Evolutionary conservation across 1,140 invertebrate species (phyloP).

Genomic region (Wiebesia pumilae): DNA sequence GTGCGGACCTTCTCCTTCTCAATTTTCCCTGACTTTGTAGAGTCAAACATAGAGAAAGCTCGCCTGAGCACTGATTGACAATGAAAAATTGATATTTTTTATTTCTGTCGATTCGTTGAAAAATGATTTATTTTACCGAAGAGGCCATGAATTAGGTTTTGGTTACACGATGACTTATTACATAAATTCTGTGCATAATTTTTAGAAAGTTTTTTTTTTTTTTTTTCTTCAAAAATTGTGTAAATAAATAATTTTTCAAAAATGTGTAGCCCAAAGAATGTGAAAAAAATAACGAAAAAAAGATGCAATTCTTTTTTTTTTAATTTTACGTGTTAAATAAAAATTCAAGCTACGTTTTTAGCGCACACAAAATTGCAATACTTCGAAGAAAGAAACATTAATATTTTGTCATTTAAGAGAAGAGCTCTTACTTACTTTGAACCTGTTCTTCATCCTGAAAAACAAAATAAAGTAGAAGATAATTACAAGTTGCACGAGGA

Average conservation of each 20-base stretch:
- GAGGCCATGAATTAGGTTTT: too few species aligned
- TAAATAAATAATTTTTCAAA: too few species aligned
- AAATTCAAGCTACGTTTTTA: too few species aligned
- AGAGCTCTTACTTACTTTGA: conserved; percentile 74
- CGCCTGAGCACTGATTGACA: conserved; percentile 78
- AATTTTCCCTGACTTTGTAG: conserved; percentile 81
- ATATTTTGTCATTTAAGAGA: not conserved
- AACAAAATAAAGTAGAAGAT: conserved; percentile 53
- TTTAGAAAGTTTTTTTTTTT: too few species aligned
- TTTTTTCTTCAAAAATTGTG: too few species aligned
- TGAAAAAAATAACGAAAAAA: too few species aligned
- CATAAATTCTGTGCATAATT: too few species aligned
- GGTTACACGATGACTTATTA: too few species aligned
- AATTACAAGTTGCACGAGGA: not conserved
- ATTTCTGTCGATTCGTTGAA: not conserved
- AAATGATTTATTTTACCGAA: too few species aligned
- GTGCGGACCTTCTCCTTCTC: conserved; percentile 85
- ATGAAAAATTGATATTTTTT: conserved; percentile 30
- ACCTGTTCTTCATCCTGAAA: conserved; percentile 81
- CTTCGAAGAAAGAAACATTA: not conserved
- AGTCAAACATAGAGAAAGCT: conserved; percentile 87
- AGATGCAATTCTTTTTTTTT: too few species aligned
- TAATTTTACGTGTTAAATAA: not conserved
- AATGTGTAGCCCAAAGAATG: too few species aligned
- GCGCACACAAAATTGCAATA: too few species aligned